Evolutionary conservation across 2,113 vertebrate genomes (phyloP).

Genomic region (Mionectes macconnelli): DNA sequence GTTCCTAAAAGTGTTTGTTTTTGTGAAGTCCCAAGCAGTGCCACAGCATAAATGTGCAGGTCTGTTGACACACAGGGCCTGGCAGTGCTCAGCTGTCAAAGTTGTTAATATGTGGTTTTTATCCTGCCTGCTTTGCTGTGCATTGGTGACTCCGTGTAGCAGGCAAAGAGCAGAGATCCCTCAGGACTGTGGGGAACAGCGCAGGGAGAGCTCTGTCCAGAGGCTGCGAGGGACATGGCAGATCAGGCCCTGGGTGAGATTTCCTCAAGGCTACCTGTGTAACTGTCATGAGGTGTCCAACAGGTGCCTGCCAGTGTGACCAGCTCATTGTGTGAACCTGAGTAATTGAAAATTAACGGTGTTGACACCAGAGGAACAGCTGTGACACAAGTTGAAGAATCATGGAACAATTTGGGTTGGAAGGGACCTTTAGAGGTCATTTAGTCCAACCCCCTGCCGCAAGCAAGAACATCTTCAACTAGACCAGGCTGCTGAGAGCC

Average conservation of each 20-base stretch:
- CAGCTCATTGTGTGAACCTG: neutral
- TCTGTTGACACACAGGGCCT: neutral
- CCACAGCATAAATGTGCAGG: accelerated
- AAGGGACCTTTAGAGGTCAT: neutral
- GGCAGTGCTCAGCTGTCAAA: neutral
- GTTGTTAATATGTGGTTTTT: neutral
- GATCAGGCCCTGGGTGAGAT: neutral
- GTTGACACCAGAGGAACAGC: neutral
- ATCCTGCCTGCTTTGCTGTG: neutral
- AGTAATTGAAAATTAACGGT: neutral
- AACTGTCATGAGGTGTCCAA: neutral
- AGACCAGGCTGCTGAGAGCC: neutral
- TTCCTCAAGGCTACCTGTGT: neutral
- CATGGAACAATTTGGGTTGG: neutral
- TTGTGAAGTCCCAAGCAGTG: neutral
- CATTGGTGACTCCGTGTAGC: accelerated
- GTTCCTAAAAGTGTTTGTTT: neutral
- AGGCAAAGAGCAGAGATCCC: neutral
- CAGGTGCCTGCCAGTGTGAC: neutral
- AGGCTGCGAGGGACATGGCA: neutral
- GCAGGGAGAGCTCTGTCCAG: neutral
- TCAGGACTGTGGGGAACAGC: no score
- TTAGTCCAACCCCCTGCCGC: neutral
- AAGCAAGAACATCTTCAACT: neutral
- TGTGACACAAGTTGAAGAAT: neutral